phyloP scores from a whole-genome alignment of 2,113 vertebrate genomes.

The Solea solea region DNA sequence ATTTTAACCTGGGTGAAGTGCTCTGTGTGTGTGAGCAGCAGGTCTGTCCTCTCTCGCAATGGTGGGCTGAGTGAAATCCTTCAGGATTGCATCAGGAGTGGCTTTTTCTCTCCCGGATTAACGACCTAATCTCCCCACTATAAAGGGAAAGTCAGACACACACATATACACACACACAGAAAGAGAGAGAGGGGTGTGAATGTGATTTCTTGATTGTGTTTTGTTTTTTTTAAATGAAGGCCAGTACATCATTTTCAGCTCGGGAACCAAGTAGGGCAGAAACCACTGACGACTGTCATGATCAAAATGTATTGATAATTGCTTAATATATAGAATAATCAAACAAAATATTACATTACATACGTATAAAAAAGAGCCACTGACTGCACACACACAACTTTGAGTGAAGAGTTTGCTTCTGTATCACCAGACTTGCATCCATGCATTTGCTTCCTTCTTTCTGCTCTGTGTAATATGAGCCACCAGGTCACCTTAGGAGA shows the following conservation, averaged over 20 bases:
- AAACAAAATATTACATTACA: not conserved
- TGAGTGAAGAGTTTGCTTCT: no score
- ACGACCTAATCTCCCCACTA: slow-evolving; percentile 69
- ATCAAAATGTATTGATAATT: slow-evolving; percentile 14
- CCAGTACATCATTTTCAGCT: slow-evolving; percentile 44
- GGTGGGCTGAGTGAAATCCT: slow-evolving; percentile 62
- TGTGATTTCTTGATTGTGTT: slow-evolving; percentile 28
- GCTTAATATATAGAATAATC: not conserved
- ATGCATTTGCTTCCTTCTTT: slow-evolving; percentile 21
- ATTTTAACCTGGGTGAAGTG: slow-evolving; percentile 49
- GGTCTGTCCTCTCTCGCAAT: slow-evolving; percentile 63
- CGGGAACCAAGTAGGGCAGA: slow-evolving; percentile 19
- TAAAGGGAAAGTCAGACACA: slow-evolving; percentile 45
- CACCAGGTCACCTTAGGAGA: slow-evolving; percentile 56
- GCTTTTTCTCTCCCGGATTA: slow-evolving; percentile 73
- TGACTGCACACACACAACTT: no score
- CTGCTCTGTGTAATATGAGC: slow-evolving; percentile 61
- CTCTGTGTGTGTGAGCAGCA: slow-evolving; percentile 35
- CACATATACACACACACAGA: slow-evolving; percentile 22
- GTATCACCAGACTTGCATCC: no score
- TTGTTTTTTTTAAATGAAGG: slow-evolving; percentile 43
- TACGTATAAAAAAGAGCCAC: no score
- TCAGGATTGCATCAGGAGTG: slow-evolving; percentile 68
- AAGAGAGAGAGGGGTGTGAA: slow-evolving; percentile 42
- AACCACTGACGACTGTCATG: not conserved